Evolutionary conservation across 2,888 invertebrate species (phyloP), one percentile per base, ranked within the genome.

Genomic region (Yponomeuta malinellus): DNA sequence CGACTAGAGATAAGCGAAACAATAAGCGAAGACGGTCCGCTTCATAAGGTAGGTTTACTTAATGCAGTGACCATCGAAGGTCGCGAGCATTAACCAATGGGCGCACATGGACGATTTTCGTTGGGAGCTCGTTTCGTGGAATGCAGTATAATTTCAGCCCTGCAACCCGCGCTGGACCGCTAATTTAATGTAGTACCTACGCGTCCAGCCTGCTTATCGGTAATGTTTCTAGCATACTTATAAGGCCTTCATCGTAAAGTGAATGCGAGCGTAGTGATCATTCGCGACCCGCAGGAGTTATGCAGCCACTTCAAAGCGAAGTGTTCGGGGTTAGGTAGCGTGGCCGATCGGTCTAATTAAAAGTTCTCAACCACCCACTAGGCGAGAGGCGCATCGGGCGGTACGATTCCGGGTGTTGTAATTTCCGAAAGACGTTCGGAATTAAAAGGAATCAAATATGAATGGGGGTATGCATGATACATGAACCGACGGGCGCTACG

Each of bases 361-460:
- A 67, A 67, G 37, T 67, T 33, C 10, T 5, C 29, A 65, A 65
- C 33, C 5, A 65, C n/a, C 29, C 31, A 3, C 31, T 10, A 29
- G 31, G 65, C 29, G 29, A 63, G 63, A 63, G 63, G 4, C 43
- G 33, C 43, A 15, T 37, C 12, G 10, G 31, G n/a, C 12, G 48
- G 52, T 48, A 48, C 48, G 29, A 43, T 69, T 69, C 37, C n/a
- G 48, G 70, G 31, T 64, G 63, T 52, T 37, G 68, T 63, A 69
- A 72, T 59, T 71, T 72, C 63, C 82, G 85, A 86, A 89, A 89
- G 89, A 89, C 87, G 87, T 80, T 82, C 83, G 81, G 84, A 89
- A 90, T 90, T 90, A 90, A 90, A 91, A 90, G 88, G 86, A 83
- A 91, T 91, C 87, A 90, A 91, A 89, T 90, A 91, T 92, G 89